Evolutionary conservation across 2,113 vertebrate genomes (phyloP), one percentile per base, ranked within the genome.

Genomic region (Polypterus senegalus): DNA sequence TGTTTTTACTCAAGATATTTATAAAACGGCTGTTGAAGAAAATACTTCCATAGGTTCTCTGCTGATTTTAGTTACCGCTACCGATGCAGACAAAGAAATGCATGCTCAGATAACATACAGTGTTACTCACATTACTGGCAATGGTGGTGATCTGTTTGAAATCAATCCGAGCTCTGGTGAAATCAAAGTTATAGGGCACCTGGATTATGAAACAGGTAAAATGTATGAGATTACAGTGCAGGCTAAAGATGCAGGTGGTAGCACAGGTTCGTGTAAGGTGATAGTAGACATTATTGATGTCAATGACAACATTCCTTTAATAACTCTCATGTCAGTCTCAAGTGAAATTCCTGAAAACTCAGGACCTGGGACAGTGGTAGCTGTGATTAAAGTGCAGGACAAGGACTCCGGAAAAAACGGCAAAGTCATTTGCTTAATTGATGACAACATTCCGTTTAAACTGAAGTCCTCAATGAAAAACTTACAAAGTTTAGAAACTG

Each of bases 21-120:
- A 73, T 10, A 67, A 62, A 27, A 49, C 65, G 7, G 53, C 47
- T 1, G 11, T 73, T 7, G 48, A 9, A 45, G 69, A 73, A 49
- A 66, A 68, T 54, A 45, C 56, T 5, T 10, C 10, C 4, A 66
- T 58, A 48, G 71, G 71, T 11, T 61, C 69, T 1, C 7, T 71
- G 4, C 10, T 73, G 3, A 64, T 63, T 4, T 61, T 45, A 49
- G 66, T 73, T n/a, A 71, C 65, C 4, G 71, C 71, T 3, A 66
- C 69, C 5, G 71, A 73, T 63, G 64, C 65, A 3, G 69, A 73
- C 49, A 27, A 71, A 53, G 71, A 69, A n/a, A 47, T 47, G 6
- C 63, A 73, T 10, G 62, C 59, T 5, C 46, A 63, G 11, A 11
- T 73, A 8, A 57, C 27, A 3, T 73, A 73, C 51, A 63, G 57